Conservation (phyloP, 2,113 vertebrate genomes). For the Mixornis gularis region DNA sequence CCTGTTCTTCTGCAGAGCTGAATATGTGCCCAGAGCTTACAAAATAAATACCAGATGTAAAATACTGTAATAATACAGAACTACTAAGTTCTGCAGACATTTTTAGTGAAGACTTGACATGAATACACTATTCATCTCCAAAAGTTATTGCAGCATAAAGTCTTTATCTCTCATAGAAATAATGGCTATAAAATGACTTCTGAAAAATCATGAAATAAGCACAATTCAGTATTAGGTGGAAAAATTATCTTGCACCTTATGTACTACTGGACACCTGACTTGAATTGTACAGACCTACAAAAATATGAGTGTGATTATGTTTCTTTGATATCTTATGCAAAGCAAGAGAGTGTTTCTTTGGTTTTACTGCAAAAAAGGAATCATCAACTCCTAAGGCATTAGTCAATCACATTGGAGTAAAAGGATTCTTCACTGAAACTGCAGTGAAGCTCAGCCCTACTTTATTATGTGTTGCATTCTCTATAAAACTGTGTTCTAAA, state of each 20-base stretch:
- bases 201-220: not conserved
- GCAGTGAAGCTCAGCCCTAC: not conserved
- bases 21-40: not conserved
- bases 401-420: not conserved
- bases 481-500: not conserved
- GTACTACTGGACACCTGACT: not conserved
- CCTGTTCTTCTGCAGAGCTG: not conserved
- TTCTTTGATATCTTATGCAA: not conserved
- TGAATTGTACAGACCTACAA: not conserved
- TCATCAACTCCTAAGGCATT: not conserved
- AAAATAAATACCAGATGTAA: not conserved
- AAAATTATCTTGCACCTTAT: not conserved
- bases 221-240: not conserved
- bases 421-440: not conserved
- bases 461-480: not conserved
- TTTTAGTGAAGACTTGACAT: not conserved
- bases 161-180: slow-evolving; percentile 2
- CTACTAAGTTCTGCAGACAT: not conserved
- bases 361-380: not conserved
- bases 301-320: not conserved
- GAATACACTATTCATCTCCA: not conserved
- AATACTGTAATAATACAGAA: not conserved
- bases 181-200: not conserved
- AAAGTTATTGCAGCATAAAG: slow-evolving; percentile 13
- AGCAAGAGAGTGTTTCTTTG: not conserved